Evolutionary conservation across 1,140 invertebrate genomes (phyloP), one percentile per base, ranked within the genome.

Genomic region (Lasioglossum baleicum): DNA sequence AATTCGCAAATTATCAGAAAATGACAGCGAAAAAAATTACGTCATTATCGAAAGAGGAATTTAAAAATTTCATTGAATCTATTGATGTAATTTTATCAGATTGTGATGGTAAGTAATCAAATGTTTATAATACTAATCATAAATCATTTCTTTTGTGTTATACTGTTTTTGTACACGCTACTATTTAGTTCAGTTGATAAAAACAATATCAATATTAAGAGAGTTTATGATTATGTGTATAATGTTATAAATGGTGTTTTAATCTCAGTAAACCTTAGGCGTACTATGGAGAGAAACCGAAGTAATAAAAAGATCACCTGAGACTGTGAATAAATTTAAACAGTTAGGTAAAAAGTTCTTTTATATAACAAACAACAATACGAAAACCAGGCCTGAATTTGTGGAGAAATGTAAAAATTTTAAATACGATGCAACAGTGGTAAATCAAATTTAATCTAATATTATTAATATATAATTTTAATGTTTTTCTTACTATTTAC

Each of bases 351-450:
- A 99, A 91, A 95, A 94, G 89, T 95, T 98, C 78, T 97, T 97
- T 91, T 98, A 97, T 90, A 95, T 98, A 15, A 99, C 98, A 5
- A 99, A 99, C 91, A 99, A 99, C 92, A 98, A 97, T 48, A 97
- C 96, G 0, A 98, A 97, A 93, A 96, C 96, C 3, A 94, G 97
- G 78, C 93, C 94, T 65, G 95, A 98, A 84, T 96, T 98, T 91
- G 93, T 96, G 20, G 88, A 94, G 17, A 98, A 98, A 91, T 96
- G 96, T 77, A 93, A 95, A 69, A 92, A 95, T 31, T 88, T 98
- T 77, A 96, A 96, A 8, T 98, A 96, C 90, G 92, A 95, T 82
- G 95, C 96, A 35, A 93, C 92, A 63, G 91, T 94, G 91, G 95
- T 95, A 93, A 90, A 80, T 81, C 76, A 69, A 74, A 58, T 22